Evolutionary conservation across 2,113 vertebrate species (phyloP).

Genomic region (Ascaphus truei): DNA sequence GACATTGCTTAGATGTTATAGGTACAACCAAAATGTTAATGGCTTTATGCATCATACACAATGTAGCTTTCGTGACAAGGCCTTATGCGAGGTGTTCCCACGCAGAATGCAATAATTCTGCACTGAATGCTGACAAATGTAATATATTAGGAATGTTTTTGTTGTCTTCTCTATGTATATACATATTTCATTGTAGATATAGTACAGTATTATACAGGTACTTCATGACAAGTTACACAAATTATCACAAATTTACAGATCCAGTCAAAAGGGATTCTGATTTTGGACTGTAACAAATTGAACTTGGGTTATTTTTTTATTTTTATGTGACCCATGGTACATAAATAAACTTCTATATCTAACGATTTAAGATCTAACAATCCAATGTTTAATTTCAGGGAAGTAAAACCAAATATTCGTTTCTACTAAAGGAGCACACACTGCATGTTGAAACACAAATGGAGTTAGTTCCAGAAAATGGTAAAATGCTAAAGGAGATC

Average conservation of each 20-base stretch:
- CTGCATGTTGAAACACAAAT: too few relatives aligned
- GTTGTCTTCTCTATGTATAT: slow-evolving; percentile 12
- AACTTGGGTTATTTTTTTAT: neutral
- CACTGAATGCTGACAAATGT: slow-evolving; percentile 6
- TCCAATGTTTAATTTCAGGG: too few relatives aligned
- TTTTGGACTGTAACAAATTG: neutral
- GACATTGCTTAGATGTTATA: slow-evolving; percentile 6
- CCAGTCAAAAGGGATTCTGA: neutral
- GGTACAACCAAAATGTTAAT: neutral
- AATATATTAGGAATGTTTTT: slow-evolving; percentile 29
- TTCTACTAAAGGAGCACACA: too few relatives aligned
- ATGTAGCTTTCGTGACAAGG: neutral
- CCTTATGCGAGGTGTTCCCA: neutral
- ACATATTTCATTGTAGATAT: slow-evolving; percentile 14
- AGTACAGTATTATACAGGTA: slow-evolving; percentile 30
- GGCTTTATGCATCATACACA: neutral
- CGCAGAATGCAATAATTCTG: neutral
- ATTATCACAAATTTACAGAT: neutral
- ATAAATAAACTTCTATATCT: too few relatives aligned
- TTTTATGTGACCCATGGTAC: neutral
- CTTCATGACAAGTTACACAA: slow-evolving; percentile 9
- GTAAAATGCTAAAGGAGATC: too few relatives aligned
- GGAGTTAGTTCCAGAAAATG: too few relatives aligned
- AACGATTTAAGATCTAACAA: too few relatives aligned
- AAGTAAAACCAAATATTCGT: too few relatives aligned